These are phyloP conservation scores for Eurytoma adleriae DNA, from an alignment of 2,888 invertebrate species.

Conservation along the genomic window DNA sequence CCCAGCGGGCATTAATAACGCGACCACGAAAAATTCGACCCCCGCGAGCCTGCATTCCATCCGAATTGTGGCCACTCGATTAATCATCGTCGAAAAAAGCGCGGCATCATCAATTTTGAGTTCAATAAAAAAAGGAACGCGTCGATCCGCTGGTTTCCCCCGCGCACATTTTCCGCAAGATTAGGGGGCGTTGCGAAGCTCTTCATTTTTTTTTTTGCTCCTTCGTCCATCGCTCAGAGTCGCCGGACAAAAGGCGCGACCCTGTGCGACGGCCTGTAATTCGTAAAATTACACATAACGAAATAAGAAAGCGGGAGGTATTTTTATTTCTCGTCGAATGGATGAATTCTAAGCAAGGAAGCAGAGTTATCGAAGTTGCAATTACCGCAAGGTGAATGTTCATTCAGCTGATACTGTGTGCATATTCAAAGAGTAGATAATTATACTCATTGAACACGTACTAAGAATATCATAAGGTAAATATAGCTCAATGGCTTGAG, in stretches of 20 bases:
- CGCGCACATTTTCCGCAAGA: slow-evolving; percentile 25
- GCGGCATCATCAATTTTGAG: slow-evolving; percentile 33
- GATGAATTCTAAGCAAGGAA: slow-evolving; percentile 27
- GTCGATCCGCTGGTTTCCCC: not conserved
- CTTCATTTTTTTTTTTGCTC: too few species aligned
- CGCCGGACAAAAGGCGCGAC: slow-evolving; percentile 10
- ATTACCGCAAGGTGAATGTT: too few species aligned
- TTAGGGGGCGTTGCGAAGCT: slow-evolving; percentile 3
- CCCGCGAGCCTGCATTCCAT: not conserved
- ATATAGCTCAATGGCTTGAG: too few species aligned
- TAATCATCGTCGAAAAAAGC: slow-evolving; percentile 30
- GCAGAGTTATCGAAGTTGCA: too few species aligned
- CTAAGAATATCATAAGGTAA: too few species aligned
- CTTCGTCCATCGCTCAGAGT: not conserved
- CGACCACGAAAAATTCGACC: slow-evolving; percentile 24
- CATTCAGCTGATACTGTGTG: too few species aligned
- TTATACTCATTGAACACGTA: too few species aligned
- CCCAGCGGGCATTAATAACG: not conserved
- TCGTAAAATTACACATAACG: slow-evolving; percentile 49
- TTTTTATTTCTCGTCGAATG: slow-evolving; percentile 32
- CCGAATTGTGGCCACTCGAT: slow-evolving; percentile 13
- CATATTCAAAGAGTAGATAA: too few species aligned
- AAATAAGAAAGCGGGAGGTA: slow-evolving; percentile 13
- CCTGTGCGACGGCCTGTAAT: slow-evolving; percentile 21
- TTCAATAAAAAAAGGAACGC: slow-evolving; percentile 33